Percentiles rank a stretch among this genome's conserved stretches.
phyloP scores from a whole-genome alignment of 2,113 vertebrate genomes.

The Bufo bufo region DNA sequence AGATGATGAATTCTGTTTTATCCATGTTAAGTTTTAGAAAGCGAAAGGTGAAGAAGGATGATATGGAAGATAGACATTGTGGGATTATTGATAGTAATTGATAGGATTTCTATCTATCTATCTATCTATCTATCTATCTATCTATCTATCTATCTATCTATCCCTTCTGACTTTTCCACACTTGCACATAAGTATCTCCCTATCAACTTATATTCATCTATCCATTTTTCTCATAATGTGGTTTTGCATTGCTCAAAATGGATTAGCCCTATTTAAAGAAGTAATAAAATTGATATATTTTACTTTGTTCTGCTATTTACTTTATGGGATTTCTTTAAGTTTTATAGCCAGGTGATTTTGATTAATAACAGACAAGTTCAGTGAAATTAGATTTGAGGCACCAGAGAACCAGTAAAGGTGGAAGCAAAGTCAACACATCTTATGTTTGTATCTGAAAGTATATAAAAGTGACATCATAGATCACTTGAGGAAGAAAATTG shows the following conservation, averaged over 20 bases:
- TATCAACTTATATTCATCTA: not conserved
- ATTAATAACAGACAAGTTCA: conserved; percentile 2
- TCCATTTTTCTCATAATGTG: not conserved
- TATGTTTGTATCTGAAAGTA: not conserved
- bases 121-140: no score
- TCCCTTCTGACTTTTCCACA: no score
- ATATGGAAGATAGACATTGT: no score
- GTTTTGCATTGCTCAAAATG: not conserved
- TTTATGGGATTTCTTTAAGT: not conserved
- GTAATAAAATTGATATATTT: not conserved
- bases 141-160: no score
- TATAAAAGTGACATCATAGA: conserved; percentile 30
- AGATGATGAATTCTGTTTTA: no score
- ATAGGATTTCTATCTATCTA: no score
- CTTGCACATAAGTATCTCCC: no score
- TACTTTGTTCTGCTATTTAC: not conserved
- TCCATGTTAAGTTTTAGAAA: no score
- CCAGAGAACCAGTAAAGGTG: not conserved
- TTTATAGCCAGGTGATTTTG: conserved; percentile 24
- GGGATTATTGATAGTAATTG: no score
- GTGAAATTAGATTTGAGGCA: conserved; percentile 1
- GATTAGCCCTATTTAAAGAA: not conserved
- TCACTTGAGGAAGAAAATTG: conserved; percentile 19
- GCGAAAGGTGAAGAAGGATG: no score
- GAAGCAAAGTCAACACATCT: conserved; percentile 23